Evolutionary conservation across 2,797 vertebrate species (phyloP).

Genomic region (Gila robusta): DNA sequence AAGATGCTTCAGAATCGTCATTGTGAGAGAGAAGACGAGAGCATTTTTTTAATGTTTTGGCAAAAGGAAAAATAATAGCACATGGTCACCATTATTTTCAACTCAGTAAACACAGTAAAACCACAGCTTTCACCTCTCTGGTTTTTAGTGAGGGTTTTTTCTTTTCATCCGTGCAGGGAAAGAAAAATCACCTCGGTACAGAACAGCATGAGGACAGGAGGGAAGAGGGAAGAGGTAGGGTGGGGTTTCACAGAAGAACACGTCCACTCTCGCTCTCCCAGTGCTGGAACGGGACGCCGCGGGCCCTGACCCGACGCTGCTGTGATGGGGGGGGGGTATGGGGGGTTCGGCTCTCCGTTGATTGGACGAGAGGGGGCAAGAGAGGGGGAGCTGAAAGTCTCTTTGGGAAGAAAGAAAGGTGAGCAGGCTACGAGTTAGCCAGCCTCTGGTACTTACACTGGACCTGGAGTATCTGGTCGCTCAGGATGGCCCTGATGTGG

Average conservation of each 20-base stretch:
- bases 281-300: conserved; percentile 34
- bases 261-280: conserved; percentile 54
- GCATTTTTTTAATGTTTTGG: conserved; percentile 73
- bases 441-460: conserved; percentile 94
- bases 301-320: conserved; percentile 17
- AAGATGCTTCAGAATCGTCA: conserved; percentile 87
- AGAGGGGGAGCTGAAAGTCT: conserved; percentile 28
- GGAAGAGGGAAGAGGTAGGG: conserved; percentile 58
- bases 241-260: conserved; percentile 55
- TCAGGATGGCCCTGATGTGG: conserved; percentile 98
- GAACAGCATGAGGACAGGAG: conserved; percentile 85
- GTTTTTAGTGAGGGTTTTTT: conserved; percentile 72
- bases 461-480: conserved; percentile 99
- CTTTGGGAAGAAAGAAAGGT: conserved; percentile 51
- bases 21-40: conserved; percentile 80
- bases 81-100: conserved; percentile 87
- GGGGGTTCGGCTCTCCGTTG: conserved; percentile 25
- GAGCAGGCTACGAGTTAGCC: conserved; percentile 60
- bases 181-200: conserved; percentile 83
- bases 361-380: conserved; percentile 40
- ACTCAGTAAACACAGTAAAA: conserved; percentile 75
- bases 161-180: conserved; percentile 83
- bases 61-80: conserved; percentile 87
- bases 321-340: not conserved
- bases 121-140: conserved; percentile 88